These are phyloP conservation scores for Erpetoichthys calabaricus DNA, from an alignment of 2,797 vertebrate species.

Conservation along the genomic window DNA sequence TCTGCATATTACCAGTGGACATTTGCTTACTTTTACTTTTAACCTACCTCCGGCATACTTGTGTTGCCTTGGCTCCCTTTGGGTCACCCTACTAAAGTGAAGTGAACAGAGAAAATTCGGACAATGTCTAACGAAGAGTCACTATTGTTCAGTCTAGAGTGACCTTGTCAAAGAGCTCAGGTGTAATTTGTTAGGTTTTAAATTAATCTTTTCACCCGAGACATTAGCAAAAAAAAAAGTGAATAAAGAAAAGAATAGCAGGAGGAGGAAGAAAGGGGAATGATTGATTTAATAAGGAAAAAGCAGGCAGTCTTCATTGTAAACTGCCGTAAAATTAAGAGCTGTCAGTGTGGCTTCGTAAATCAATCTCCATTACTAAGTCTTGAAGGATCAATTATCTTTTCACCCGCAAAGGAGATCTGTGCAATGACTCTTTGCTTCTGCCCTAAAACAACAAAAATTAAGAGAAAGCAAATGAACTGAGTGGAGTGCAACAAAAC, in stretches of 20 bases:
- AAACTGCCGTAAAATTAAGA: slow-evolving; percentile 40
- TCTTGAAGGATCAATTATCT: slow-evolving; percentile 23
- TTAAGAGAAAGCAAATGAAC: neutral
- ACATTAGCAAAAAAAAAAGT: slow-evolving; percentile 6
- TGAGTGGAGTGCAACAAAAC: no score
- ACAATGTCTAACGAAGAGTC: neutral
- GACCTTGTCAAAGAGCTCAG: slow-evolving; percentile 8
- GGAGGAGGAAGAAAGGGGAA: neutral
- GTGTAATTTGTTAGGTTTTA: slow-evolving; percentile 19
- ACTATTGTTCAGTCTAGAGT: neutral
- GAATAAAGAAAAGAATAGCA: neutral
- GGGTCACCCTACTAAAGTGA: slow-evolving; percentile 1
- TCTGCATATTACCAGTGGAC: neutral
- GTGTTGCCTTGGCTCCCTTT: neutral
- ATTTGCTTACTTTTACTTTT: neutral
- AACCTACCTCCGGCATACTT: neutral
- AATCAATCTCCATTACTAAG: slow-evolving; percentile 28
- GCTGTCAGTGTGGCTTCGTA: slow-evolving; percentile 15
- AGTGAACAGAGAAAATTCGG: neutral
- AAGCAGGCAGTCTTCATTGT: slow-evolving; percentile 11
- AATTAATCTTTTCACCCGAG: slow-evolving; percentile 17
- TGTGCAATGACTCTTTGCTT: slow-evolving; percentile 1
- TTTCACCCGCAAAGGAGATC: slow-evolving; percentile 2
- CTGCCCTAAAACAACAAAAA: neutral
- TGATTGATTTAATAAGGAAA: slow-evolving; percentile 21